Percentiles rank a stretch among this genome's conserved stretches.
phyloP scores from a whole-genome alignment of 2,888 invertebrate genomes.

The Napeogenes sylphis region DNA sequence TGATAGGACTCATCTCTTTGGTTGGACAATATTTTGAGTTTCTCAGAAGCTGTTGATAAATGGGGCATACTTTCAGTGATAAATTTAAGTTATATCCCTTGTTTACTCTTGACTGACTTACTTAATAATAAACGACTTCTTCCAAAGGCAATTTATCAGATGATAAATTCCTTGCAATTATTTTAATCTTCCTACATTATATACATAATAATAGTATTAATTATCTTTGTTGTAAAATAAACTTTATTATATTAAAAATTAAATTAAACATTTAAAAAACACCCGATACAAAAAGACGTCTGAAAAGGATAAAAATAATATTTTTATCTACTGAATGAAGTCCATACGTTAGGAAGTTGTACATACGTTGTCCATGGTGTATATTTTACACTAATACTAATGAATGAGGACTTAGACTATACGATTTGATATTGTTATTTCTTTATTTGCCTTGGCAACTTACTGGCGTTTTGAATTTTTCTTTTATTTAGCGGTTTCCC shows the following conservation, averaged over 20 bases:
- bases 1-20: neutral
- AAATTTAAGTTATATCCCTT: neutral
- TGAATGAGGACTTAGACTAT: too few species aligned
- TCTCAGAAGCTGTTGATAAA: neutral
- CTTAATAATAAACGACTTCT: neutral
- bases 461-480: too few species aligned
- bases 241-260: neutral
- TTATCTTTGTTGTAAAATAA: neutral
- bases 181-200: neutral
- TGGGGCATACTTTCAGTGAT: neutral
- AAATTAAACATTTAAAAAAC: too few species aligned
- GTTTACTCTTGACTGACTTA: constrained; percentile 2
- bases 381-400: too few species aligned
- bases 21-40: neutral
- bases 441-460: too few species aligned
- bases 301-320: too few species aligned
- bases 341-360: too few species aligned
- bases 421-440: too few species aligned
- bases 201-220: neutral
- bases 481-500: too few species aligned
- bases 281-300: too few species aligned
- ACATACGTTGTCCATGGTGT: too few species aligned
- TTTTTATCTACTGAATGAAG: too few species aligned
- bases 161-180: neutral
- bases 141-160: neutral